Percentiles rank a stretch among this genome's conserved stretches.
These are phyloP conservation scores for Pavo muticus DNA, from an alignment of 2,113 vertebrate species.

Conservation along the genomic window DNA sequence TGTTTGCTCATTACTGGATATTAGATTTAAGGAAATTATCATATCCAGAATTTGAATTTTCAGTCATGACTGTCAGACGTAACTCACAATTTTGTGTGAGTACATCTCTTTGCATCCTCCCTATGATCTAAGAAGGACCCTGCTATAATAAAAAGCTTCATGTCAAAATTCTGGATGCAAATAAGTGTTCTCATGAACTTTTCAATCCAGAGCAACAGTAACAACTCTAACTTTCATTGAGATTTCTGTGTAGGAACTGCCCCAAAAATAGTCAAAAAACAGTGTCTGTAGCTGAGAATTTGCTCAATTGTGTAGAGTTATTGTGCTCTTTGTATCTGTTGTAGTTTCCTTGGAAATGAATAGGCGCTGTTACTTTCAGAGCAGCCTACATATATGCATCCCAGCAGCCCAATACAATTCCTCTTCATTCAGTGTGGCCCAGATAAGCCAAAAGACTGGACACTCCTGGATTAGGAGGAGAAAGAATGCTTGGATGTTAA, in stretches of 20 bases:
- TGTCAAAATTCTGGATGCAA: not conserved
- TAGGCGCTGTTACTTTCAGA: too few species aligned
- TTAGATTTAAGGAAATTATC: not conserved
- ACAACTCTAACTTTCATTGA: not conserved
- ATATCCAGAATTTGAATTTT: not conserved
- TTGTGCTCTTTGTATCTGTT: too few species aligned
- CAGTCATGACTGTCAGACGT: not conserved
- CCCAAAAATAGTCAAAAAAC: too few species aligned
- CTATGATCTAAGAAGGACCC: not conserved
- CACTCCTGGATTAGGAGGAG: not conserved
- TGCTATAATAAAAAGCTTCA: not conserved
- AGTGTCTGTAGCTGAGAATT: too few species aligned
- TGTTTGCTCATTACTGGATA: not conserved
- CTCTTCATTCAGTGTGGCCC: too few species aligned
- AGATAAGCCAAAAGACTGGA: too few species aligned
- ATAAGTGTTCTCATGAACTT: not conserved
- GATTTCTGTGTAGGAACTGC: not conserved
- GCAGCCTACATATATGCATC: too few species aligned
- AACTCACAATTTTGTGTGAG: not conserved
- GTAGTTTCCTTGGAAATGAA: too few species aligned
- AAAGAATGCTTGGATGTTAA: not conserved
- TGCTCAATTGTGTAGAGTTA: too few species aligned
- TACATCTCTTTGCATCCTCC: fast-evolving
- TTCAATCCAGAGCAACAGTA: not conserved
- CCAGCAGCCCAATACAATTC: too few species aligned